Evolutionary conservation across 2,113 vertebrate genomes (phyloP).

Genomic region (Scolopax mira): DNA sequence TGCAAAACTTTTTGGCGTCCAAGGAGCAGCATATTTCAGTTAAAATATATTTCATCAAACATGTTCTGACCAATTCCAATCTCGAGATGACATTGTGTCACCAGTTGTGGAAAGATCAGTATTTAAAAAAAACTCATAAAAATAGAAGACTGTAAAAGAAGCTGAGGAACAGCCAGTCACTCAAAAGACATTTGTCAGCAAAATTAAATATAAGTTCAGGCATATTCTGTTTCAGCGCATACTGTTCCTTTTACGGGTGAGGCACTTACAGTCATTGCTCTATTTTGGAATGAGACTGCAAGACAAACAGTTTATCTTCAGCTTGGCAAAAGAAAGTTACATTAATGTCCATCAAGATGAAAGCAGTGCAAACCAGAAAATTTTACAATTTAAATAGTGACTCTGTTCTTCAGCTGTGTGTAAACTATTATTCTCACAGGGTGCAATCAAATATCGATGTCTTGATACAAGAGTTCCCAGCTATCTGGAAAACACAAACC

Average conservation of each 20-base stretch:
- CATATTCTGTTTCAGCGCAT: slow-evolving; percentile 46
- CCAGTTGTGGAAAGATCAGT: slow-evolving; percentile 6
- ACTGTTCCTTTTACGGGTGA: slow-evolving; percentile 48
- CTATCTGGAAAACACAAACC: not conserved
- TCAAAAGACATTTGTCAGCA: slow-evolving; percentile 35
- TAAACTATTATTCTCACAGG: not conserved
- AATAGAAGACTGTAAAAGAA: slow-evolving; percentile 29
- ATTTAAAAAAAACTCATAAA: not conserved
- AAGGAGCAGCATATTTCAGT: slow-evolving; percentile 7
- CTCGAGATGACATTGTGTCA: slow-evolving; percentile 29
- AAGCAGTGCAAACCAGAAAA: not conserved
- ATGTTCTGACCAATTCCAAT: slow-evolving; percentile 4
- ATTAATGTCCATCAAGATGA: slow-evolving; percentile 27
- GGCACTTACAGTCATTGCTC: slow-evolving; percentile 9
- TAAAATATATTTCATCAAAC: slow-evolving; percentile 30
- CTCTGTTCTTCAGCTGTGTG: not conserved
- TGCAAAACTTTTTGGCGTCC: not conserved
- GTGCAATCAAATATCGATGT: not conserved
- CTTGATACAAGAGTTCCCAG: not conserved
- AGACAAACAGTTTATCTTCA: slow-evolving; percentile 41
- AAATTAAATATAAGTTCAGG: slow-evolving; percentile 48
- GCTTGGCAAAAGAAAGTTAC: slow-evolving; percentile 23
- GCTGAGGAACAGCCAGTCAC: not conserved
- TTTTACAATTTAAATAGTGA: slow-evolving; percentile 1
- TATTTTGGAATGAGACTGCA: slow-evolving; percentile 26